phyloP scores from a whole-genome alignment of 2,888 invertebrate genomes.

The Synanthedon tipuliformis region DNA sequence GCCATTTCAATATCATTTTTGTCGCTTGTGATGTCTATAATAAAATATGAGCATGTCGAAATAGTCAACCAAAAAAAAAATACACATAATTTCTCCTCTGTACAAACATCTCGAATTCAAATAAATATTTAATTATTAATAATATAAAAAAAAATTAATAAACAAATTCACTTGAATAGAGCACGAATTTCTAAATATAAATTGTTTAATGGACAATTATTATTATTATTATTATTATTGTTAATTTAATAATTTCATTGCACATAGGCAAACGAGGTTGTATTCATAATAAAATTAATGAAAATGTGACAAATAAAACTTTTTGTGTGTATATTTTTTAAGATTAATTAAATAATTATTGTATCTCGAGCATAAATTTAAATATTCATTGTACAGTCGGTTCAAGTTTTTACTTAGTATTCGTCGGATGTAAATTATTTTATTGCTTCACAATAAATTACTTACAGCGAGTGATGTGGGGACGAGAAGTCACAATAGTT shows the following conservation, averaged over 20 bases:
- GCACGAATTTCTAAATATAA: slow-evolving; percentile 49
- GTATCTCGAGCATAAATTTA: background rate
- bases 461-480: slow-evolving; percentile 26
- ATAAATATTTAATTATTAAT: no score
- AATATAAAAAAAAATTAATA: no score
- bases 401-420: slow-evolving; percentile 38
- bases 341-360: slow-evolving; percentile 33
- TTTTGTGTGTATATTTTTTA: slow-evolving; percentile 65
- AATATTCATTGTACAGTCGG: slow-evolving; percentile 48
- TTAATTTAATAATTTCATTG: slow-evolving; percentile 53
- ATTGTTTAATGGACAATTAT: slow-evolving; percentile 22
- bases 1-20: no score
- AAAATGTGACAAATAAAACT: slow-evolving; percentile 58
- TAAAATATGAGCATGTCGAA: no score
- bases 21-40: no score
- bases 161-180: slow-evolving; percentile 46
- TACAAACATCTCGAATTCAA: no score
- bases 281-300: slow-evolving; percentile 54
- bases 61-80: no score
- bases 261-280: slow-evolving; percentile 68
- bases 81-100: no score
- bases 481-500: slow-evolving; percentile 45
- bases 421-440: slow-evolving; percentile 43
- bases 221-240: slow-evolving; percentile 23
- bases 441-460: slow-evolving; percentile 24